Evolutionary conservation across 2,113 vertebrate species (phyloP).

Genomic region (Marmota monax): DNA sequence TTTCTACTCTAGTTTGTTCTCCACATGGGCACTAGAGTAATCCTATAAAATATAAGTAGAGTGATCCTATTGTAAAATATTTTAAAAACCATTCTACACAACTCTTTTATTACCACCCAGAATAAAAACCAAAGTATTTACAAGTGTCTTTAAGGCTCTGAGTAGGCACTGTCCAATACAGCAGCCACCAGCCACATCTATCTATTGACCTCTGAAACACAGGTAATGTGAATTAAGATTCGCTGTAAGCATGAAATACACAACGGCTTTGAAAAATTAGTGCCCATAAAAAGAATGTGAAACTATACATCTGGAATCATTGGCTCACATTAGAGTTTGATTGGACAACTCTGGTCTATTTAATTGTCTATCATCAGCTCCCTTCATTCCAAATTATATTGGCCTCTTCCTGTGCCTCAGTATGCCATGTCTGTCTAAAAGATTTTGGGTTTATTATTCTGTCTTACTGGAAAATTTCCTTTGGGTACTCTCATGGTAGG

Average conservation of each 20-base stretch:
- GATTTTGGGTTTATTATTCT: background rate
- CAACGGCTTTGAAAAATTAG: background rate
- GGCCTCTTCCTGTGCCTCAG: background rate
- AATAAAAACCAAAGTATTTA: conserved; percentile 1
- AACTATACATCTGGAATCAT: background rate
- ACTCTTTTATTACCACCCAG: background rate
- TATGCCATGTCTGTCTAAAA: background rate
- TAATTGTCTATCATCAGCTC: background rate
- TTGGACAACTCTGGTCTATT: background rate
- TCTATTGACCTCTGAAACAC: background rate
- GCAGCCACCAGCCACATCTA: background rate
- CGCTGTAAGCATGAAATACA: background rate
- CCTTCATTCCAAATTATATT: background rate
- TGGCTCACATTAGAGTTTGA: background rate
- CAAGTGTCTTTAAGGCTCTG: background rate
- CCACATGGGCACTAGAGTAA: background rate
- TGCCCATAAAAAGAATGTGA: background rate
- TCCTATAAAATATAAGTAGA: background rate
- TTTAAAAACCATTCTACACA: background rate
- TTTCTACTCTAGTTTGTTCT: background rate
- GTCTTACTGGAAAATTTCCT: background rate
- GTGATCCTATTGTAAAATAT: background rate
- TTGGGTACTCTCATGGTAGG: background rate
- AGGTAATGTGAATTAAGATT: background rate
- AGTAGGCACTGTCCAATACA: background rate